Conservation (phyloP, 2,797 vertebrate species). For the Melanotaenia maccullochi region DNA sequence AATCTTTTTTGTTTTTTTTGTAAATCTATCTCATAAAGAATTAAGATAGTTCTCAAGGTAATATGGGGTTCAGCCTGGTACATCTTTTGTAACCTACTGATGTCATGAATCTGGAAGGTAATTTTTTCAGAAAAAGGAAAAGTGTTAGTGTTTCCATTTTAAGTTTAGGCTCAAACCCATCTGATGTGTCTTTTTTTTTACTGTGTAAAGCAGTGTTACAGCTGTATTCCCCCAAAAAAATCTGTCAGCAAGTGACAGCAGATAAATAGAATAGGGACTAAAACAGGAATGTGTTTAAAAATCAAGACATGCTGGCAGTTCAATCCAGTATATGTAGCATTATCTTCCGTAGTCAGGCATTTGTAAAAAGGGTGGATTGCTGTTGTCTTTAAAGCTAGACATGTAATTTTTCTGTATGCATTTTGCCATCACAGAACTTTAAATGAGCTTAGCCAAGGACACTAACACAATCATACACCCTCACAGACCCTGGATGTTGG, state of each 20-base stretch:
- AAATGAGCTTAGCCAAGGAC: background rate
- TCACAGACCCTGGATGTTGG: background rate
- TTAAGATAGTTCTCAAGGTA: no score
- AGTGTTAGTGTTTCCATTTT: background rate
- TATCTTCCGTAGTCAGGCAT: background rate
- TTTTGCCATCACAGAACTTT: background rate
- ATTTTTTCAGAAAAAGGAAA: background rate
- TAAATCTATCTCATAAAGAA: no score
- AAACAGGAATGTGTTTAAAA: background rate
- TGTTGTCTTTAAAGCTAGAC: background rate
- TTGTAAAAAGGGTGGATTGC: background rate
- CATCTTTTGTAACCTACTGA: no score
- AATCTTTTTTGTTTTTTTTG: no score
- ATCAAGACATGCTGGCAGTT: background rate
- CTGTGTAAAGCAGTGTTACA: no score
- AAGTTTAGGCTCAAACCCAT: background rate
- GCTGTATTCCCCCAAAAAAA: background rate
- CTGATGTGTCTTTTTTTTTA: no score
- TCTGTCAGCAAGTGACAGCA: background rate
- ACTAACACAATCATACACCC: background rate
- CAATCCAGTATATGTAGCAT: background rate
- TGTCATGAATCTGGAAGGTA: background rate
- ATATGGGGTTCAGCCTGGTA: no score
- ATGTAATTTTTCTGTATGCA: background rate
- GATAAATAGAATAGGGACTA: background rate